Percentiles rank a stretch among this genome's conserved stretches.
Conservation (phyloP, 2,113 vertebrate genomes). For the Sphyrna mokarran region DNA sequence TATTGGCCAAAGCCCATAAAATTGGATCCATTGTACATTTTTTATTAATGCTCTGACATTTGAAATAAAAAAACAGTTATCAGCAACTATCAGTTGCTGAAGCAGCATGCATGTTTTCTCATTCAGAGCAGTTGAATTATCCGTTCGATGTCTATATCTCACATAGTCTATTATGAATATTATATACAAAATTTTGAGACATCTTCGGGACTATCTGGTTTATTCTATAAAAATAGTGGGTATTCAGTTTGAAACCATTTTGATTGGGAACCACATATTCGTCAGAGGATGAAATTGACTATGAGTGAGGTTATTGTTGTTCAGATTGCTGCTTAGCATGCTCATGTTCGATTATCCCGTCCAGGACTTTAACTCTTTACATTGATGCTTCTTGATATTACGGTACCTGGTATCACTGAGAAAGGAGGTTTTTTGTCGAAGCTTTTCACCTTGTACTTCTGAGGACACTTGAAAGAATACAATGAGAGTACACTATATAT, state of each 20-base stretch:
- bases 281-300: neutral
- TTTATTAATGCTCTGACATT: neutral
- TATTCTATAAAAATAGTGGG: neutral
- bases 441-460: too few species aligned
- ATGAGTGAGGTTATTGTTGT: neutral
- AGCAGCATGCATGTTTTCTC: neutral
- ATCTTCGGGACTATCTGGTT: neutral
- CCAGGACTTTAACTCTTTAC: neutral
- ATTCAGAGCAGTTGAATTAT: neutral
- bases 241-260: neutral
- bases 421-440: too few species aligned
- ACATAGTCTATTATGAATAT: neutral
- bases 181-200: neutral
- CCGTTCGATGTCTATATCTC: neutral
- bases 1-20: neutral
- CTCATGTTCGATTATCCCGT: neutral
- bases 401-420: too few species aligned
- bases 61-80: neutral
- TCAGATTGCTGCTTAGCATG: neutral
- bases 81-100: neutral
- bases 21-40: neutral
- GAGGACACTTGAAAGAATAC: too few species aligned
- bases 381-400: neutral
- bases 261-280: neutral
- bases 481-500: too few species aligned